Evolutionary conservation across 2,888 invertebrate genomes (phyloP).

Genomic region (Hedya salicella): DNA sequence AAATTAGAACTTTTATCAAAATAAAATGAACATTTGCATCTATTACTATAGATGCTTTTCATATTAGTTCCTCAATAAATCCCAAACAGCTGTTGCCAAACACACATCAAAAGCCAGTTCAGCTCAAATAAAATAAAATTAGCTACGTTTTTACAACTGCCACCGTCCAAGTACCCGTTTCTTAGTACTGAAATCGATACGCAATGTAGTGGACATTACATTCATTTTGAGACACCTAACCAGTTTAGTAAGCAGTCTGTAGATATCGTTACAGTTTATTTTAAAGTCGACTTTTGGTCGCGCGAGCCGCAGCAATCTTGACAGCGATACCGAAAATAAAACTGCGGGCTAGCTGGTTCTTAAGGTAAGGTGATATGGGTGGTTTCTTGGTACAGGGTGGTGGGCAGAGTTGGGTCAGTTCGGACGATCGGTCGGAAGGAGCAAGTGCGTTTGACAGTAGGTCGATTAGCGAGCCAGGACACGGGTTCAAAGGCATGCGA

Average conservation of each 20-base stretch:
- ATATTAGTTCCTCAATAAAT: background rate
- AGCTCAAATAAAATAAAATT: slow-evolving; percentile 24
- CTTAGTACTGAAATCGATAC: slow-evolving; percentile 56
- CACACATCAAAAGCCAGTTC: background rate
- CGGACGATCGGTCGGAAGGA: slow-evolving; percentile 69
- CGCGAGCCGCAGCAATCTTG: slow-evolving; percentile 23
- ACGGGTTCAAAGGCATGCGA: slow-evolving; percentile 65
- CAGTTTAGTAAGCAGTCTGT: slow-evolving; percentile 17
- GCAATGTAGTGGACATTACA: slow-evolving; percentile 57
- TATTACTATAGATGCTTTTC: background rate
- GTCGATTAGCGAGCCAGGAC: slow-evolving; percentile 72
- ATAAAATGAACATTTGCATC: background rate
- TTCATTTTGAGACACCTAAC: slow-evolving; percentile 52
- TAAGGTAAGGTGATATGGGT: slow-evolving; percentile 37
- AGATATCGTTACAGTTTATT: slow-evolving; percentile 22
- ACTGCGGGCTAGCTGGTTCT: slow-evolving; percentile 25
- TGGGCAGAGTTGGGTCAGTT: slow-evolving; percentile 50
- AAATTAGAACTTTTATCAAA: background rate
- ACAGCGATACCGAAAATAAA: slow-evolving; percentile 40
- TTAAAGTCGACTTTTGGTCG: slow-evolving; percentile 44
- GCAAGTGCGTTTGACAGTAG: slow-evolving; percentile 76
- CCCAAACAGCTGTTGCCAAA: background rate
- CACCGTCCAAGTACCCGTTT: slow-evolving; percentile 49
- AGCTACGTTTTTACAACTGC: slow-evolving; percentile 47
- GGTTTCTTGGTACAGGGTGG: slow-evolving; percentile 19